Conservation (phyloP, 2,888 invertebrate species). For the Rhabditoides inermis region DNA sequence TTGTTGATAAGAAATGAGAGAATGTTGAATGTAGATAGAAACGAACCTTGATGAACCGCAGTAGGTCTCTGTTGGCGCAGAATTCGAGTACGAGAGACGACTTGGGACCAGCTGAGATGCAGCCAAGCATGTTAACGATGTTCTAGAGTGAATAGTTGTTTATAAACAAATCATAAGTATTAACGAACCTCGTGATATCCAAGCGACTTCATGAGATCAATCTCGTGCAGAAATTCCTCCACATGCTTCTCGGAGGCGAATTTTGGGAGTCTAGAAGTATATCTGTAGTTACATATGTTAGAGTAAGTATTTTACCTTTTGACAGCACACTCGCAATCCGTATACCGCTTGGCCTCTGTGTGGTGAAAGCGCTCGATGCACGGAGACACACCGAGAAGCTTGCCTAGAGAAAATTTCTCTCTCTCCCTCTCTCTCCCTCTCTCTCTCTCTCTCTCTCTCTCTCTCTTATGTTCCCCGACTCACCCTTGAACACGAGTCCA, state of each 20-base stretch:
- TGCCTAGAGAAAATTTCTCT: conserved; percentile 18
- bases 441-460: too few relatives aligned
- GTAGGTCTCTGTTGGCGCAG: conserved; percentile 37
- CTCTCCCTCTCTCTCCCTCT: too few relatives aligned
- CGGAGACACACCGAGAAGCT: conserved; percentile 37
- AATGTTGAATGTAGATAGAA: not conserved
- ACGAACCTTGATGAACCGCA: conserved; percentile 37
- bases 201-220: conserved; percentile 27
- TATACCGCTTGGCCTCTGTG: conserved; percentile 16
- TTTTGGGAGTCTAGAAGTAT: too few relatives aligned
- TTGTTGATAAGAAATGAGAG: not conserved
- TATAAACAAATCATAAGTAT: too few relatives aligned
- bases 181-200: conserved; percentile 9
- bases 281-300: too few relatives aligned
- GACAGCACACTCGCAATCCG: conserved; percentile 28
- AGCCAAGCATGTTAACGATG: conserved; percentile 47
- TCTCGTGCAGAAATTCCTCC: conserved; percentile 38
- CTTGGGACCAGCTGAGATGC: conserved; percentile 34
- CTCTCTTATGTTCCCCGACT: too few relatives aligned
- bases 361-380: conserved; percentile 36
- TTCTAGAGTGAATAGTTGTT: too few relatives aligned
- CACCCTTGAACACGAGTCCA: conserved; percentile 37
- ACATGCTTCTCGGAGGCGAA: conserved; percentile 37
- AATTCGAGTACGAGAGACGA: conserved; percentile 40
- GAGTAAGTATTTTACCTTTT: too few relatives aligned